Conservation (phyloP, 92 coral and sea anemone genomes). For the Epizoanthus stellaris region DNA sequence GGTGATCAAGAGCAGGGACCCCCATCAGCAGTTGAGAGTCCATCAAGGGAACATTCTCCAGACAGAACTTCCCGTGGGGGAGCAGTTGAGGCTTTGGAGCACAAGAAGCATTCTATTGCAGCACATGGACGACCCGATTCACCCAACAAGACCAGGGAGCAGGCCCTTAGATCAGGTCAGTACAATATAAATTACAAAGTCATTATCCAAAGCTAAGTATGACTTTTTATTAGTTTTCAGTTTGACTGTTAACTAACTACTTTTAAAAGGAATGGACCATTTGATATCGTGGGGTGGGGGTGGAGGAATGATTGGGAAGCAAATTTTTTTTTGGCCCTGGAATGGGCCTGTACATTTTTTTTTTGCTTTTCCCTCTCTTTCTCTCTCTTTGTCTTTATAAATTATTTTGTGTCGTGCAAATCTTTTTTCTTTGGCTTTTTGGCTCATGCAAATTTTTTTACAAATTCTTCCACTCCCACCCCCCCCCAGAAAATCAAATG, state of each 20-base stretch:
- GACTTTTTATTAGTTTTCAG: not conserved
- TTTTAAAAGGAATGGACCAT: no score
- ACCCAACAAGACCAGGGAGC: conserved; percentile 28
- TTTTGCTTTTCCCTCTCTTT: no score
- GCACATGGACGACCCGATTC: conserved; percentile 43
- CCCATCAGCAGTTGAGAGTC: conserved; percentile 51
- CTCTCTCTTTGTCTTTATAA: no score
- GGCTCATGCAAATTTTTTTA: no score
- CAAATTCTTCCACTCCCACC: no score
- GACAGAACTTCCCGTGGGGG: conserved; percentile 55
- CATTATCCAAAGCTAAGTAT: not conserved
- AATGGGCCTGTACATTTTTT: no score
- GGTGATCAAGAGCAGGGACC: conserved; percentile 52
- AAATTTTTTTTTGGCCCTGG: no score
- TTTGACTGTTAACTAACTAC: not conserved
- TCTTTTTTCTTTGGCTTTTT: no score
- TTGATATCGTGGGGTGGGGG: no score
- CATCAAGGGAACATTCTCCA: conserved; percentile 59
- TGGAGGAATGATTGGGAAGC: no score
- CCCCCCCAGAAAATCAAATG: no score
- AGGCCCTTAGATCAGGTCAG: not conserved
- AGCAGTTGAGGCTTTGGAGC: conserved; percentile 49
- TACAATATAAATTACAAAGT: not conserved
- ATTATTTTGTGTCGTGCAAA: no score
- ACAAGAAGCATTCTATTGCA: conserved; percentile 24